Evolutionary conservation across 2,113 vertebrate genomes (phyloP).

Genomic region (Rostratula benghalensis): DNA sequence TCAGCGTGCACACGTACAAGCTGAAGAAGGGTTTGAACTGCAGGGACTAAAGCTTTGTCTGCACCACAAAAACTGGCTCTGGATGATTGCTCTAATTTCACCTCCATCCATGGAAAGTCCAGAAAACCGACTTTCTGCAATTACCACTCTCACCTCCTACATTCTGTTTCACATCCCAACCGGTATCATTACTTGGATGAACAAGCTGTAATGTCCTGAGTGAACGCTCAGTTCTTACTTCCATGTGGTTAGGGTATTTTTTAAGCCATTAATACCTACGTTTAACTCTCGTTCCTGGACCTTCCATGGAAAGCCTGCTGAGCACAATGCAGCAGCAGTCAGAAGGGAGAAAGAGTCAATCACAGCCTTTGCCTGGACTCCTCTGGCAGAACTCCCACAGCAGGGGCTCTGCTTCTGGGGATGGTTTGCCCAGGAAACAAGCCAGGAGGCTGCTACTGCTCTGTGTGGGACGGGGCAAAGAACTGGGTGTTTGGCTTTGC

Average conservation of each 20-base stretch:
- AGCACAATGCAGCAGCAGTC: neutral
- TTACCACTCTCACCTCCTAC: neutral
- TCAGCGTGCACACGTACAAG: neutral
- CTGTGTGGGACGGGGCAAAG: neutral
- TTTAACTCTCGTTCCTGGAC: neutral
- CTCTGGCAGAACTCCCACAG: neutral
- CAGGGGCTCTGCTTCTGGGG: neutral
- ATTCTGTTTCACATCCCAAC: neutral
- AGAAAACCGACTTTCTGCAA: neutral
- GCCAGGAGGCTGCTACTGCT: neutral
- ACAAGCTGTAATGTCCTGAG: neutral
- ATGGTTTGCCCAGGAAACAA: neutral
- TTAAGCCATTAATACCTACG: neutral
- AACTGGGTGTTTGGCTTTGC: neutral
- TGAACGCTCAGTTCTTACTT: neutral
- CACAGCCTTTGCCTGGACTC: neutral
- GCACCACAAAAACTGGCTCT: neutral
- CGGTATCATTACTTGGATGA: neutral
- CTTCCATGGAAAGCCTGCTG: neutral
- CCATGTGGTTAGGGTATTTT: neutral
- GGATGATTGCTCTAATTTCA: neutral
- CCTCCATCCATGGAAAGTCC: neutral
- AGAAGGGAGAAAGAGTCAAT: neutral
- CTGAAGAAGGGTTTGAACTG: neutral
- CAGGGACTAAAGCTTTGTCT: neutral